Evolutionary conservation across 2,113 vertebrate genomes (phyloP).

Genomic region (Chiloscyllium plagiosum): DNA sequence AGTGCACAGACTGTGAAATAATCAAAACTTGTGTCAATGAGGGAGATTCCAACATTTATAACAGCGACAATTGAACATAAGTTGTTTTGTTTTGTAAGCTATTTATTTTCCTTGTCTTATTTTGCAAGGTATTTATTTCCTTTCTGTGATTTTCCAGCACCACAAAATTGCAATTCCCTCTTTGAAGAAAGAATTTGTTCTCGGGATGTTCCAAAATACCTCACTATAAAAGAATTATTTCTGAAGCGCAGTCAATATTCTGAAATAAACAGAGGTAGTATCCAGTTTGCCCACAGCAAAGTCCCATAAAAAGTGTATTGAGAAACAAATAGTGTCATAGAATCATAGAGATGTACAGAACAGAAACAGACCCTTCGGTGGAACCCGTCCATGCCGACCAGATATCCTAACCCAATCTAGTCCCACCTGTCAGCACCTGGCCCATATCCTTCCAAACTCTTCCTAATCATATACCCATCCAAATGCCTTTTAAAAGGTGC

Average conservation of each 20-base stretch:
- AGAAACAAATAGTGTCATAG: not conserved
- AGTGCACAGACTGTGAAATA: not conserved
- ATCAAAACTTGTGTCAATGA: not conserved
- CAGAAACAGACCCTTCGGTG: too few species aligned
- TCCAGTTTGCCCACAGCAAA: not conserved
- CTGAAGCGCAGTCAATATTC: not conserved
- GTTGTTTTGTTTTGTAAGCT: not conserved
- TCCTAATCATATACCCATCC: too few species aligned
- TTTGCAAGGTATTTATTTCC: not conserved
- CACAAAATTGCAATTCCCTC: not conserved
- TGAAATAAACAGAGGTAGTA: not conserved
- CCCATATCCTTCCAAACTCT: too few species aligned
- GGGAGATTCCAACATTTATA: not conserved
- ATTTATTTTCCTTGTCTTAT: not conserved
- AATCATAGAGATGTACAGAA: too few species aligned
- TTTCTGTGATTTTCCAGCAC: not conserved
- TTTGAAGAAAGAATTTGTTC: not conserved
- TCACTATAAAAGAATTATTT: not conserved
- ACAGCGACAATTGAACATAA: not conserved
- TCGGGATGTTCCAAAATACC: not conserved
- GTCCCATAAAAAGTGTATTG: not conserved
- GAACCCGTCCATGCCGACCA: too few species aligned
- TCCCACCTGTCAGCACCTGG: too few species aligned
- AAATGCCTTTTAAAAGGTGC: too few species aligned
- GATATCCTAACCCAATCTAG: too few species aligned